Evolutionary conservation across 1,140 invertebrate species (phyloP).

Genomic region (Penaeus chinensis): DNA sequence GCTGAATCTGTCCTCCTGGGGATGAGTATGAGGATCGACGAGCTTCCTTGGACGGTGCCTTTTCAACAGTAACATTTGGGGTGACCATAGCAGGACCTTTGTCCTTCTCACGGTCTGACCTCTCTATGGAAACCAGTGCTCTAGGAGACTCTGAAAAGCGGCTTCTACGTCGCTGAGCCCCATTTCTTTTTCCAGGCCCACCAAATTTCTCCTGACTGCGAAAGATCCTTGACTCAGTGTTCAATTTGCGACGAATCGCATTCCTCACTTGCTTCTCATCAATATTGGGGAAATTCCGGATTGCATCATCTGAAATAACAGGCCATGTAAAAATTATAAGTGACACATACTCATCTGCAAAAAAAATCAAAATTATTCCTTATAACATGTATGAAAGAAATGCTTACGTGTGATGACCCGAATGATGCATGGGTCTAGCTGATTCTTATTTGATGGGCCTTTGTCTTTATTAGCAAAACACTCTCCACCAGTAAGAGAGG

Average conservation of each 20-base stretch:
- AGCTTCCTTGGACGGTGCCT: constrained; percentile 51
- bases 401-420: constrained; percentile 63
- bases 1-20: constrained; percentile 35
- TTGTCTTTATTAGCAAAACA: constrained; percentile 63
- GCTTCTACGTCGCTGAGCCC: constrained; percentile 40
- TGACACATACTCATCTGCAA: not conserved
- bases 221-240: constrained; percentile 61
- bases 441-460: constrained; percentile 61
- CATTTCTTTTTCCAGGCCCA: constrained; percentile 26
- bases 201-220: constrained; percentile 55
- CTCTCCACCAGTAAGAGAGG: constrained; percentile 61
- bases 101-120: constrained; percentile 50
- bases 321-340: not conserved
- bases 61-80: constrained; percentile 61
- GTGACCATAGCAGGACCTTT: constrained; percentile 56
- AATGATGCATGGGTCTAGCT: constrained; percentile 62
- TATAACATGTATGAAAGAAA: not conserved
- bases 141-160: constrained; percentile 51
- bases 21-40: constrained; percentile 43
- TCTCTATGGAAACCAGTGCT: constrained; percentile 60
- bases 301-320: constrained; percentile 60
- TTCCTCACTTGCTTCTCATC: constrained; percentile 61
- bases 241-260: constrained; percentile 61
- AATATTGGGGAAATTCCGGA: constrained; percentile 61
- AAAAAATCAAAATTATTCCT: too few species aligned